A percentile compares a stretch with the other conserved stretches of the same genome.
Conservation (phyloP, 2,797 vertebrate genomes). For the Macropus fuliginosus region DNA sequence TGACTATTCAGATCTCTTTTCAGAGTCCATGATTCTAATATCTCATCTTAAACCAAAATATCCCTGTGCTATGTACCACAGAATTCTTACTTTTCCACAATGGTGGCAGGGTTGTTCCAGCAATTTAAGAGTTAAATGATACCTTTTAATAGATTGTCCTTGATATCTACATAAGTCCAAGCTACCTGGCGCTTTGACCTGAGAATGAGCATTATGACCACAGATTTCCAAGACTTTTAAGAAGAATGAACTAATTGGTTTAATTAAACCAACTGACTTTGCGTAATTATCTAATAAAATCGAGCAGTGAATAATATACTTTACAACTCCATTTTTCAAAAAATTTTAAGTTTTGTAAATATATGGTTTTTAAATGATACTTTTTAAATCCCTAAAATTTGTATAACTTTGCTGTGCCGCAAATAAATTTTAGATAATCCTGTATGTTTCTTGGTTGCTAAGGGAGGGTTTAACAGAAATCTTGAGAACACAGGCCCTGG, state of each 20-base stretch:
- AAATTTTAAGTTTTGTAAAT: neutral
- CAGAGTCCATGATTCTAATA: neutral
- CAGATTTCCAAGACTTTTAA: neutral
- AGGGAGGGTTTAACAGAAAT: neutral
- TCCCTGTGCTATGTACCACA: neutral
- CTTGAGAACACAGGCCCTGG: neutral
- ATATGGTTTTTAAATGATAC: neutral
- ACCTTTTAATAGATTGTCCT: neutral
- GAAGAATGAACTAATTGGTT: neutral
- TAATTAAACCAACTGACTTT: neutral
- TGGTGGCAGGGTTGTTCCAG: neutral
- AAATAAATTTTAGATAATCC: neutral
- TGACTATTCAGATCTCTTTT: neutral
- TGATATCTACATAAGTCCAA: neutral
- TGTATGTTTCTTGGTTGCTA: neutral
- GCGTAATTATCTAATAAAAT: neutral
- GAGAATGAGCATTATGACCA: neutral
- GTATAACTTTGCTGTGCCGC: neutral
- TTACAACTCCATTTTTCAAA: neutral
- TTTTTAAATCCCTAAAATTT: neutral
- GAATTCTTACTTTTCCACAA: neutral
- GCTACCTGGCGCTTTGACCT: neutral
- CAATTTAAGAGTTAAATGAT: neutral
- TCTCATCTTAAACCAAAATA: neutral
- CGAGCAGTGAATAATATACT: neutral